Evolutionary conservation across 2,797 vertebrate genomes (phyloP).

Genomic region (Diceros bicornis): DNA sequence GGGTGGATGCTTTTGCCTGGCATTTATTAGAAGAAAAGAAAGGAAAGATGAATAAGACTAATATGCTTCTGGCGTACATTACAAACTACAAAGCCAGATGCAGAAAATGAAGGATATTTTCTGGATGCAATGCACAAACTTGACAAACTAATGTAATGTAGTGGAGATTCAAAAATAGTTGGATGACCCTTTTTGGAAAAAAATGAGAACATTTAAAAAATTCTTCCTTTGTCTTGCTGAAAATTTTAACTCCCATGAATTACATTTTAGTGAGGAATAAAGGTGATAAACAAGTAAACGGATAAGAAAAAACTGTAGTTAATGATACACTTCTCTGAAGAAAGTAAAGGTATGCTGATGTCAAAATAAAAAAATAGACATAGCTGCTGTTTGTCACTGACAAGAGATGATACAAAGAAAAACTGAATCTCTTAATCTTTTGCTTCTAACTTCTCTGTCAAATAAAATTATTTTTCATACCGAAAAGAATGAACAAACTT

Average conservation of each 20-base stretch:
- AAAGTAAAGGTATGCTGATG: conserved; percentile 6
- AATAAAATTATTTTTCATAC: neutral
- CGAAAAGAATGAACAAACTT: neutral
- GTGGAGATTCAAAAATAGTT: neutral
- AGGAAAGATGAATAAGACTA: too few species aligned
- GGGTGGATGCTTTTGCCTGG: too few species aligned
- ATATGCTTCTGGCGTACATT: neutral
- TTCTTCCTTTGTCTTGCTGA: neutral
- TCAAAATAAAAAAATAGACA: neutral
- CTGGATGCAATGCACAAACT: neutral
- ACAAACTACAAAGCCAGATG: neutral
- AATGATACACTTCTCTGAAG: neutral
- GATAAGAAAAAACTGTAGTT: neutral
- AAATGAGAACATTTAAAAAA: neutral
- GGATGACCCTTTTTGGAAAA: neutral
- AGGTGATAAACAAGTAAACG: neutral
- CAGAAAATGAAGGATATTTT: neutral
- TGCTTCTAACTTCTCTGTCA: conserved; percentile 48
- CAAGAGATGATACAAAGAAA: neutral
- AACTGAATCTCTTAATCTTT: neutral
- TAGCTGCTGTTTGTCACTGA: neutral
- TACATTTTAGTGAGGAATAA: neutral
- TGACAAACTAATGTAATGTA: neutral
- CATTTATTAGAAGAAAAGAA: neutral
- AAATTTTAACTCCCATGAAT: neutral